Conservation (phyloP, 2,888 invertebrate genomes). For the Agriopis aurantiaria region DNA sequence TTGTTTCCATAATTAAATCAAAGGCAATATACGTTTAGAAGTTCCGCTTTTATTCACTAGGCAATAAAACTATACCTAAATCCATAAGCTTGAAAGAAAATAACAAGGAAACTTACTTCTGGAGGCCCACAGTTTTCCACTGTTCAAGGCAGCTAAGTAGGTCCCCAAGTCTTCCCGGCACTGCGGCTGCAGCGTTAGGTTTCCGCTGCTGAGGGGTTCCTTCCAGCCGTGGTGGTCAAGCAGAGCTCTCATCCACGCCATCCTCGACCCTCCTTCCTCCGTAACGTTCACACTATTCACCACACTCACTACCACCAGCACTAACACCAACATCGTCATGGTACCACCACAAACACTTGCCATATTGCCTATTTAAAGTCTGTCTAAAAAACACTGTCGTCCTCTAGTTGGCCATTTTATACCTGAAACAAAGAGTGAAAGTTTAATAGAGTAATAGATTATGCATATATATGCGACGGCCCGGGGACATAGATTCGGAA, state of each 20-base stretch:
- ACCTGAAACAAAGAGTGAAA: constrained; percentile 52
- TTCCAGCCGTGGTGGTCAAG: constrained; percentile 89
- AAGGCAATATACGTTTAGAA: constrained; percentile 2
- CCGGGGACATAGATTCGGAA: constrained; percentile 7
- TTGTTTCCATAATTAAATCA: constrained; percentile 20
- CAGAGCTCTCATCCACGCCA: constrained; percentile 89
- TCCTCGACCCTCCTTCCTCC: constrained; percentile 68
- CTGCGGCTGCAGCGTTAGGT: constrained; percentile 67
- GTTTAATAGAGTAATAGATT: constrained; percentile 34
- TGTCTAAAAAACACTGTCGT: constrained; percentile 33
- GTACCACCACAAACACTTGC: constrained; percentile 29
- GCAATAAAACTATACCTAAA: not conserved
- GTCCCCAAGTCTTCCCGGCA: constrained; percentile 86
- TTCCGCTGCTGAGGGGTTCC: constrained; percentile 77
- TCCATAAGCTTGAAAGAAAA: no score
- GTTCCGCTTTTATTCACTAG: not conserved
- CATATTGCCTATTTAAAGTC: constrained; percentile 47
- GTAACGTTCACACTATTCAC: constrained; percentile 73
- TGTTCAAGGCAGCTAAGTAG: constrained; percentile 86
- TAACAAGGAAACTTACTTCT: constrained; percentile 87
- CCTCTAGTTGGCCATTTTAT: constrained; percentile 42
- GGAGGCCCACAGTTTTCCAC: constrained; percentile 91
- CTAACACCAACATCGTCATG: constrained; percentile 67
- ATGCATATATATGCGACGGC: constrained; percentile 23
- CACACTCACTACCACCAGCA: constrained; percentile 75